A percentile compares a stretch with the other conserved stretches of the same genome.
Conservation (phyloP, 2,797 vertebrate genomes). For the Carduelis carduelis region DNA sequence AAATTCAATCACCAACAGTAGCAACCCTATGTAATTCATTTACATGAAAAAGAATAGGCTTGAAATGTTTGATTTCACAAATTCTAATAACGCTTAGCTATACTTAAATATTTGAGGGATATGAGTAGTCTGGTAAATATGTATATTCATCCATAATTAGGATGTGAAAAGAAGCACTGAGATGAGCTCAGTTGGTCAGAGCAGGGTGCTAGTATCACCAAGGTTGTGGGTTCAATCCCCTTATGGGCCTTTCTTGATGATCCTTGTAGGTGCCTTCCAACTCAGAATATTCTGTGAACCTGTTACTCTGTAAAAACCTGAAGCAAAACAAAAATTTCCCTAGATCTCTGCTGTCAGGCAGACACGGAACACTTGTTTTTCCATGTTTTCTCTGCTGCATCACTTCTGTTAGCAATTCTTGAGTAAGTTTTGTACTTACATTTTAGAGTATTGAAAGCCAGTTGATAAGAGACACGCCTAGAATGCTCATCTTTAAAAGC, state of each 20-base stretch:
- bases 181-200: neutral
- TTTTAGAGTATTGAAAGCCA: constrained; percentile 88
- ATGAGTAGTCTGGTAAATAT: neutral
- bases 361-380: neutral
- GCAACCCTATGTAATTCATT: neutral
- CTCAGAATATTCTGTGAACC: neutral
- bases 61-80: neutral
- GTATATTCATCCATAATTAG: neutral
- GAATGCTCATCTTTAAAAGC: constrained; percentile 71
- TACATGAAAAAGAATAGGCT: neutral
- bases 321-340: neutral
- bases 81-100: neutral
- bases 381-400: neutral
- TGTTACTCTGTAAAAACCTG: neutral
- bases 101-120: neutral
- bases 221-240: neutral
- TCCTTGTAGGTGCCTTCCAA: neutral
- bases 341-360: neutral
- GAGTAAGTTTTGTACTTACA: constrained; percentile 80
- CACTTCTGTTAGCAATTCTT: neutral
- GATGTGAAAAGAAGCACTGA: neutral
- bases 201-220: neutral
- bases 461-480: constrained; percentile 75
- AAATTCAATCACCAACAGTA: neutral
- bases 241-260: neutral